Evolutionary conservation across 2,113 vertebrate genomes (phyloP), one percentile per base, ranked within the genome.

Genomic region (Hippocampus comes): DNA sequence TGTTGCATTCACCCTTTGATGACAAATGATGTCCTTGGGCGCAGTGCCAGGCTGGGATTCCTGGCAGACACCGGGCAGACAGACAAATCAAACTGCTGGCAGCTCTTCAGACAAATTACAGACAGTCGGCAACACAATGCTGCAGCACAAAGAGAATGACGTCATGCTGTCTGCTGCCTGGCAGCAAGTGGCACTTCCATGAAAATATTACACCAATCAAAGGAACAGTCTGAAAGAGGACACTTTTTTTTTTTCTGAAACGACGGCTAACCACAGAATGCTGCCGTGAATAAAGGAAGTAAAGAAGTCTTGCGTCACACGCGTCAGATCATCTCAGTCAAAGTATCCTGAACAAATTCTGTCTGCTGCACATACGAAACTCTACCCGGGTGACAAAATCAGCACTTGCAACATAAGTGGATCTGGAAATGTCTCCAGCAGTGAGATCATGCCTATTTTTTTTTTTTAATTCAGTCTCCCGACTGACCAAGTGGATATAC

Each of bases 121-220:
- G 70, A 79, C 77, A 73, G 70, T 67, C 67, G 68, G 70, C 66
- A 74, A 51, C 42, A 57, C 66, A 71, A 63, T 71, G 57, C 66
- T 55, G 73, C 65, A 67, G 63, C 77, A 86, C 82, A 83, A 75
- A 79, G 72, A 71, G 66, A 73, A 79, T 84, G 86, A 86, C 78
- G 80, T 85, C 79, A 87, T 81, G 9, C 30, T 67, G 73, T 73
- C 64, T 77, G 73, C 61, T 74, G 80, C 67, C 70, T 61, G 74
- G 74, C 78, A 83, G 80, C 8, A 48, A 66, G 71, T 76, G 78
- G 78, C 63, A 78, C 48, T 73, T 80, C 51, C 9, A 71, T 46
- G 49, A 72, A 78, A 72, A 59, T 61, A 53, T 59, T 21, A 70
- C 46, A 9, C 5, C 77, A 68, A 80, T 80, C 70, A 75, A 63